phyloP scores from a whole-genome alignment of 2,888 invertebrate genomes.

The Troglohyphantes excavatus region DNA sequence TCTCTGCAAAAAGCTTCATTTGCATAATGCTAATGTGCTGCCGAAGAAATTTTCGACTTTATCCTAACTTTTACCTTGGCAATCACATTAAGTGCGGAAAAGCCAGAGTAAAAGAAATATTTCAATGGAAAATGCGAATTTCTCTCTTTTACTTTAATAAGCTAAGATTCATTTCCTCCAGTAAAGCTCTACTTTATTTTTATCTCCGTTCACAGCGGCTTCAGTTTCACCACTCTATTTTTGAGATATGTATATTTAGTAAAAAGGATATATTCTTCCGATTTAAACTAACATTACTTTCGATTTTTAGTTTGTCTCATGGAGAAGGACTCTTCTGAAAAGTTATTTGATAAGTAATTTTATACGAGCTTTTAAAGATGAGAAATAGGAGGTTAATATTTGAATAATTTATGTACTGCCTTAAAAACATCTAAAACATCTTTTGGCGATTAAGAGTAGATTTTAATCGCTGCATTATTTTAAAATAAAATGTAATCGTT shows the following conservation, averaged over 20 bases:
- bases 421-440: no score
- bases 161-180: not conserved
- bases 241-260: not conserved
- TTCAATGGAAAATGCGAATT: not conserved
- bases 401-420: no score
- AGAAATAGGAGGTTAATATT: not conserved
- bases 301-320: not conserved
- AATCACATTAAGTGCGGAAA: constrained; percentile 14
- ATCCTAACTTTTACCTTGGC: constrained; percentile 2
- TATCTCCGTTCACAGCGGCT: not conserved
- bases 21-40: not conserved
- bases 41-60: not conserved
- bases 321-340: not conserved
- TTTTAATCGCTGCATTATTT: no score
- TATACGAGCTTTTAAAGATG: not conserved
- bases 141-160: not conserved
- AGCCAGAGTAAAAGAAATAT: not conserved
- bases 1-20: not conserved
- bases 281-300: constrained; percentile 1
- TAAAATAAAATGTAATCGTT: no score
- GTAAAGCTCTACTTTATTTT: not conserved
- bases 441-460: no score
- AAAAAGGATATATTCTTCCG: not conserved
- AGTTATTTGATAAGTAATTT: not conserved
- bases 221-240: not conserved